phyloP scores from a whole-genome alignment of 1,140 invertebrate genomes.

The Rhynchophorus ferrugineus region DNA sequence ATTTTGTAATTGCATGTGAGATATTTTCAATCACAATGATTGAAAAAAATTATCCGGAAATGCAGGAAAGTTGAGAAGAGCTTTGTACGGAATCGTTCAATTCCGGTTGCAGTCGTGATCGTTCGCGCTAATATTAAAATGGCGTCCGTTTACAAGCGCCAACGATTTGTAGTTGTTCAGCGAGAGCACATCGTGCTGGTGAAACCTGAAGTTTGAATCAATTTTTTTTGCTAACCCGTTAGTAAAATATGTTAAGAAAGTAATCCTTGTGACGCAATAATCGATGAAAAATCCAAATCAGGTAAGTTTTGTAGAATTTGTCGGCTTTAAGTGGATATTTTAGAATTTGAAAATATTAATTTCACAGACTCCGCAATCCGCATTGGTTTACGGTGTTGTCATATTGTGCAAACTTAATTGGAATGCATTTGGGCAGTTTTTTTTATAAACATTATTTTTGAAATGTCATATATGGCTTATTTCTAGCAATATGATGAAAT shows the following conservation, averaged over 20 bases:
- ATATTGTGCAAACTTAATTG: neutral
- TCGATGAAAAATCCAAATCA: conserved; percentile 3
- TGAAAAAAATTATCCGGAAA: neutral
- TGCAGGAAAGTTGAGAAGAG: neutral
- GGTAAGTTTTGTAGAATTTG: conserved; percentile 23
- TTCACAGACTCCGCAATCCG: conserved; percentile 19
- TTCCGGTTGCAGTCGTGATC: conserved; percentile 4
- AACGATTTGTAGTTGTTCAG: conserved; percentile 28
- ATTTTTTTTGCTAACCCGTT: neutral
- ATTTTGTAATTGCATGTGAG: too few species aligned
- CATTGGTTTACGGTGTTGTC: neutral
- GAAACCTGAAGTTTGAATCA: neutral
- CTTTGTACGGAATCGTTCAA: neutral
- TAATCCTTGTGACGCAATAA: neutral
- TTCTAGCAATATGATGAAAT: too few species aligned
- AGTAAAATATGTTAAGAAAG: conserved; percentile 1
- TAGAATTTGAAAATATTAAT: neutral
- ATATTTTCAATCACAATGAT: too few species aligned
- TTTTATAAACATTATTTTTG: too few species aligned
- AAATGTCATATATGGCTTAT: too few species aligned
- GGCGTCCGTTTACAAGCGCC: conserved; percentile 28
- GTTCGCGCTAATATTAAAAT: conserved; percentile 25
- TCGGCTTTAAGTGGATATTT: conserved; percentile 3
- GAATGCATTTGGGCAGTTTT: neutral
- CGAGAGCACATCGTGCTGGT: neutral